phyloP scores from a whole-genome alignment of 2,888 invertebrate genomes.

The Myathropa florea region DNA sequence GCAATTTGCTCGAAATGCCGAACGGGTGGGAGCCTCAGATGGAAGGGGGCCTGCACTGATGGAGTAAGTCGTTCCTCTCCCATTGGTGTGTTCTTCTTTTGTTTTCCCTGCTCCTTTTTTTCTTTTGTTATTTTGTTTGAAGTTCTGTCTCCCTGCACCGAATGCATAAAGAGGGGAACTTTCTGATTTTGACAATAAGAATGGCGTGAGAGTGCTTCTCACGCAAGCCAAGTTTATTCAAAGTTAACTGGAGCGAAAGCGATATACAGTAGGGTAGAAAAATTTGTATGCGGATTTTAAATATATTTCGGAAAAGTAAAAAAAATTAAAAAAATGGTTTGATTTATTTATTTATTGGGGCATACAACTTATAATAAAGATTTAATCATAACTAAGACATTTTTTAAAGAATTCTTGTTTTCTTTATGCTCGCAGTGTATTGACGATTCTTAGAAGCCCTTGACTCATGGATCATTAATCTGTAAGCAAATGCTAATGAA shows the following conservation, averaged over 20 bases:
- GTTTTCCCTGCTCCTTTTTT: neutral
- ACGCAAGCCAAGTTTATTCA: slow-evolving; percentile 30
- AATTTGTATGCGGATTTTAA: neutral
- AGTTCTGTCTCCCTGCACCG: slow-evolving; percentile 24
- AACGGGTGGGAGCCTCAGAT: slow-evolving; percentile 1
- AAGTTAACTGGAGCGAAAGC: slow-evolving; percentile 16
- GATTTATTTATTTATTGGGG: too few species aligned
- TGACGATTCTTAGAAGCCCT: too few species aligned
- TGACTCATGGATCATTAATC: too few species aligned
- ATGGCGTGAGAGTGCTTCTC: slow-evolving; percentile 48
- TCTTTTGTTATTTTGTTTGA: neutral
- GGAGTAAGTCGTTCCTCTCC: slow-evolving; percentile 1
- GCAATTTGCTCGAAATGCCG: slow-evolving; percentile 51
- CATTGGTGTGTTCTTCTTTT: neutral
- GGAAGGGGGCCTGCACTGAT: slow-evolving; percentile 7
- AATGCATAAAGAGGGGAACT: slow-evolving; percentile 53
- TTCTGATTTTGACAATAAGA: slow-evolving; percentile 61
- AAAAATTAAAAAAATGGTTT: too few species aligned
- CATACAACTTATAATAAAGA: too few species aligned
- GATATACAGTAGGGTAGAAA: neutral
- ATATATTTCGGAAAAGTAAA: too few species aligned
- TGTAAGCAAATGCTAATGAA: too few species aligned
- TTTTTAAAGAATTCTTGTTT: too few species aligned
- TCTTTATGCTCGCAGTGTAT: too few species aligned
- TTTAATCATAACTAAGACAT: too few species aligned